A percentile compares a stretch with the other conserved stretches of the same genome.
Conservation (phyloP, 2,113 vertebrate genomes). For the Vidua chalybeata region DNA sequence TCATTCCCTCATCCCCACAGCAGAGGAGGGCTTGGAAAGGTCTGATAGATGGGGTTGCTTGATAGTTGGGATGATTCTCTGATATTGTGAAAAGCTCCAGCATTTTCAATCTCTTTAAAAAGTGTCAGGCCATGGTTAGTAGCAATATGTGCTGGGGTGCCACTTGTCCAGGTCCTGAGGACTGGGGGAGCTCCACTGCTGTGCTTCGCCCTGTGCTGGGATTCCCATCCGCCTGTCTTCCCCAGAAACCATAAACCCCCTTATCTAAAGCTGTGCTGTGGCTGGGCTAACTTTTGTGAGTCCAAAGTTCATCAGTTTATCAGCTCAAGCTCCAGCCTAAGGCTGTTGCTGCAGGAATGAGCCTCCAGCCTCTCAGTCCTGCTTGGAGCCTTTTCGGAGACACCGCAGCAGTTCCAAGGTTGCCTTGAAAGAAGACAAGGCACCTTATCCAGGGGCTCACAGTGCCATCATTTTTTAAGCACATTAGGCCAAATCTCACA, state of each 20-base stretch:
- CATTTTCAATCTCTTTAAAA: background rate
- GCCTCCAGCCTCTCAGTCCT: background rate
- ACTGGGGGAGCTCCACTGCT: background rate
- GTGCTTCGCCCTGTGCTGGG: fast-evolving
- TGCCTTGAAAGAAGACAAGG: background rate
- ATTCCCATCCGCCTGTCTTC: background rate
- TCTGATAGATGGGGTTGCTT: background rate
- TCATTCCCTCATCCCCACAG: background rate
- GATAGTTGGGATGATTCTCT: background rate
- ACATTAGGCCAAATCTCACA: background rate
- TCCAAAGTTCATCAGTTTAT: background rate
- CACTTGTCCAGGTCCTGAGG: background rate
- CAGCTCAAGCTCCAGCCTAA: background rate
- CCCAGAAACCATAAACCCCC: background rate
- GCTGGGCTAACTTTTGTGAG: background rate
- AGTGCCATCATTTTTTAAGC: background rate
- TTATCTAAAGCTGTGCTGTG: background rate
- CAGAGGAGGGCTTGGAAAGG: background rate
- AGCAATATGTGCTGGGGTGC: background rate
- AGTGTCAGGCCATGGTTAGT: background rate
- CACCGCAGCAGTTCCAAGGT: background rate
- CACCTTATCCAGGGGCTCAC: background rate
- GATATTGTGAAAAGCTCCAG: background rate
- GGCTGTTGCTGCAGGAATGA: background rate
- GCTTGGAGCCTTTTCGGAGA: fast-evolving